phyloP scores from a whole-genome alignment of 2,113 vertebrate species.

The Centrocercus urophasianus region DNA sequence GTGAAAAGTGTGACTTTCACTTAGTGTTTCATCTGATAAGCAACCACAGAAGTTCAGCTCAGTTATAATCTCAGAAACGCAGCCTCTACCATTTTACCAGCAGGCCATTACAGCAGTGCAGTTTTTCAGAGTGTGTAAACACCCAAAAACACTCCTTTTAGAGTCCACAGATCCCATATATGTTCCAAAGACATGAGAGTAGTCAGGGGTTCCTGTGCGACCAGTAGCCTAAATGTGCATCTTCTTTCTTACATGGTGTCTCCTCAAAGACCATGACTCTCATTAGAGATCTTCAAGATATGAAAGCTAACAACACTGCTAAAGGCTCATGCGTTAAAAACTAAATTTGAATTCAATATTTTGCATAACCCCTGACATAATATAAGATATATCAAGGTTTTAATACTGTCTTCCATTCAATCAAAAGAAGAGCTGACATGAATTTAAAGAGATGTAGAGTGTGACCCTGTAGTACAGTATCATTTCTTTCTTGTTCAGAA shows the following conservation, averaged over 20 bases:
- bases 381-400: neutral
- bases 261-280: neutral
- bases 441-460: neutral
- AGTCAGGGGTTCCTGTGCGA: neutral
- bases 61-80: neutral
- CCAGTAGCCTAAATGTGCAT: neutral
- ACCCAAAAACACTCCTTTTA: neutral
- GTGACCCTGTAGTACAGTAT: neutral
- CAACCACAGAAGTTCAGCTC: neutral
- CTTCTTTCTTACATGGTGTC: fast-evolving
- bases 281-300: neutral
- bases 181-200: neutral
- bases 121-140: fast-evolving
- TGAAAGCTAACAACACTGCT: neutral
- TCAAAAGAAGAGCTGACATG: neutral
- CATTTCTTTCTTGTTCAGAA: slow-evolving; percentile 3
- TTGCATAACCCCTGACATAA: neutral
- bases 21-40: neutral
- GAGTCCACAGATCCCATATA: neutral
- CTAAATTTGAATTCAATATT: neutral
- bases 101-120: neutral
- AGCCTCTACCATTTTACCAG: neutral
- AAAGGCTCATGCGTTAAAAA: neutral
- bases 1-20: neutral
- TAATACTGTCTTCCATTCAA: neutral